Evolutionary conservation across 1,140 invertebrate species (phyloP).

Genomic region (Plutomurus gul): DNA sequence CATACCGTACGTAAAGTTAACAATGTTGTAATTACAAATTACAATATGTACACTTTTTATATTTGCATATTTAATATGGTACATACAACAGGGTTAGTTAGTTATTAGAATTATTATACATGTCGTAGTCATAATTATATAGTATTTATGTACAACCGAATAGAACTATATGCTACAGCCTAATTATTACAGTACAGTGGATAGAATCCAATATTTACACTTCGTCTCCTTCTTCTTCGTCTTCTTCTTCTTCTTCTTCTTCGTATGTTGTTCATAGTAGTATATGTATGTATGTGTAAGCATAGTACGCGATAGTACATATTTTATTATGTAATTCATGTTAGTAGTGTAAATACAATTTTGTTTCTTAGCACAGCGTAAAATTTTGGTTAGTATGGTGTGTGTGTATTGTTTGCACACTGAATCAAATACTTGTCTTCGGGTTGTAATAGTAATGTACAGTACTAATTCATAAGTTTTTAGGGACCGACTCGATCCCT

Average conservation of each 20-base stretch:
- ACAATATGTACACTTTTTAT: neutral
- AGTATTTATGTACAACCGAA: too few species aligned
- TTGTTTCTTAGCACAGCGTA: neutral
- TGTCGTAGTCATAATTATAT: too few species aligned
- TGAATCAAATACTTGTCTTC: conserved; percentile 3
- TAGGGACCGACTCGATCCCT: too few species aligned
- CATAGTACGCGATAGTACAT: neutral
- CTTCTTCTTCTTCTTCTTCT: too few species aligned
- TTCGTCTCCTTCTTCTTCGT: too few species aligned
- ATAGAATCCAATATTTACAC: too few species aligned
- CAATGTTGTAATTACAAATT: neutral
- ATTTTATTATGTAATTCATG: too few species aligned
- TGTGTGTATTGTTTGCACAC: neutral
- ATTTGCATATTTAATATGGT: neutral
- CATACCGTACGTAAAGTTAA: neutral
- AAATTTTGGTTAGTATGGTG: neutral
- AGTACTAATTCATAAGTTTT: too few species aligned
- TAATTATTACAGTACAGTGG: too few species aligned
- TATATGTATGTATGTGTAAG: neutral
- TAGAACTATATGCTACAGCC: too few species aligned
- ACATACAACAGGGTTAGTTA: too few species aligned
- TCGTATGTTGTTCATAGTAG: neutral
- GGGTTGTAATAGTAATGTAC: neutral
- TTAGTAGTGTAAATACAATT: neutral
- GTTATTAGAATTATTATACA: too few species aligned